These are phyloP conservation scores for Rana temporaria DNA, from an alignment of 2,113 vertebrate species.

Conservation along the genomic window DNA sequence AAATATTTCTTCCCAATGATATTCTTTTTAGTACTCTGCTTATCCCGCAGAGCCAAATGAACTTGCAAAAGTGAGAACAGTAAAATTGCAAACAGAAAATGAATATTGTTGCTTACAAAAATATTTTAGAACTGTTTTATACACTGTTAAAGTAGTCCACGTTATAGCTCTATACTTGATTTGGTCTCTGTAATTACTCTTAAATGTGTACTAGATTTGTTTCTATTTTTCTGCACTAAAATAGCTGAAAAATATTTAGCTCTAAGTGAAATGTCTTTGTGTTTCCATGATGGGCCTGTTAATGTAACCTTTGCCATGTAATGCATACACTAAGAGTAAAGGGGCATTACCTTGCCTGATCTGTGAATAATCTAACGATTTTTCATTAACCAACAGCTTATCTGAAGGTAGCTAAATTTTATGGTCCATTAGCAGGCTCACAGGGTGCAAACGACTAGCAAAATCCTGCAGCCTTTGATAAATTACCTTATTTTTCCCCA, in stretches of 20 bases:
- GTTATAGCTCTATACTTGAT: background rate
- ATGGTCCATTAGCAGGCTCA: slow-evolving; percentile 74
- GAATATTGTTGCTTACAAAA: too few relatives aligned
- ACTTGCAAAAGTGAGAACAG: too few relatives aligned
- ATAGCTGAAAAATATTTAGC: background rate
- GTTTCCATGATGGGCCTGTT: slow-evolving; percentile 14
- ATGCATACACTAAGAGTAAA: slow-evolving; percentile 58
- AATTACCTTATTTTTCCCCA: slow-evolving; percentile 56
- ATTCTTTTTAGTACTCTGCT: too few relatives aligned
- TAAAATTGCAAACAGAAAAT: too few relatives aligned
- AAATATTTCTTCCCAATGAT: too few relatives aligned
- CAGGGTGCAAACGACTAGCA: slow-evolving; percentile 69
- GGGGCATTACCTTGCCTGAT: slow-evolving; percentile 66
- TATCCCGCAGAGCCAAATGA: too few relatives aligned
- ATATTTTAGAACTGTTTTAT: background rate
- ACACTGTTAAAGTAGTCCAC: background rate
- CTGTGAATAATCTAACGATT: slow-evolving; percentile 73
- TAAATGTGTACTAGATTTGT: background rate
- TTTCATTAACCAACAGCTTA: slow-evolving; percentile 76
- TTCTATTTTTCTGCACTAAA: background rate
- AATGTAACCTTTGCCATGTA: slow-evolving; percentile 67
- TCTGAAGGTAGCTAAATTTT: slow-evolving; percentile 76
- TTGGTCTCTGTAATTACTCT: background rate
- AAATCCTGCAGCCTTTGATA: slow-evolving; percentile 68
- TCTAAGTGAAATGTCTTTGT: slow-evolving; percentile 26